These are phyloP conservation scores for Macaca nemestrina DNA, from an alignment of 2,113 vertebrate genomes.

Conservation along the genomic window DNA sequence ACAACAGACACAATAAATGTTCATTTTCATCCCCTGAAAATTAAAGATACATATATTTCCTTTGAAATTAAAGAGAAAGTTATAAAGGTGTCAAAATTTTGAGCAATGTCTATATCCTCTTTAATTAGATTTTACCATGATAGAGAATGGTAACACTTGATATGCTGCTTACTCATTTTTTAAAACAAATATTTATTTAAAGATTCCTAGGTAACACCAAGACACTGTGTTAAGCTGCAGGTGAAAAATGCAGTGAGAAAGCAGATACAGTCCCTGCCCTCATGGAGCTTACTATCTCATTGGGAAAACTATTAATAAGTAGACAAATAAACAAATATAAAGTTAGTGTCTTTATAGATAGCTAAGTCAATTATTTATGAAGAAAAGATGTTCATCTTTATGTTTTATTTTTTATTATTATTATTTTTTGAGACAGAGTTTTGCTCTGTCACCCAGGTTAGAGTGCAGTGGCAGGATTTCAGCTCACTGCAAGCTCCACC, in stretches of 20 bases:
- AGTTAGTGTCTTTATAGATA: background rate
- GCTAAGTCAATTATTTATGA: background rate
- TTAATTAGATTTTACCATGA: conserved; percentile 4
- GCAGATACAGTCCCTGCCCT: background rate
- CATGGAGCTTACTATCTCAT: background rate
- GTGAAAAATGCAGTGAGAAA: background rate
- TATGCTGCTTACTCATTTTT: background rate
- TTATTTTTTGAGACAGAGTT: no score
- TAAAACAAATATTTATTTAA: conserved; percentile 12
- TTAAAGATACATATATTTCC: background rate
- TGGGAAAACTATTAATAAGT: background rate
- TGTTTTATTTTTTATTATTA: no score
- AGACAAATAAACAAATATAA: background rate
- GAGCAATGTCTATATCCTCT: background rate
- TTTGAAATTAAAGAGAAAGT: background rate
- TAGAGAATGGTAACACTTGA: background rate
- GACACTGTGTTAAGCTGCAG: background rate
- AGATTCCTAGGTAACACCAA: background rate
- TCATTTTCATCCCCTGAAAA: background rate
- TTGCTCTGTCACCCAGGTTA: no score
- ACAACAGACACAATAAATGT: background rate
- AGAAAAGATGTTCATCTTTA: background rate
- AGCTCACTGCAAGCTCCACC: no score
- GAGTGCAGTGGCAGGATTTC: no score
- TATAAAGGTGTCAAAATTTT: background rate